Conservation (phyloP, 92 coral and sea anemone genomes). For the Palythoa heliodiscus region DNA sequence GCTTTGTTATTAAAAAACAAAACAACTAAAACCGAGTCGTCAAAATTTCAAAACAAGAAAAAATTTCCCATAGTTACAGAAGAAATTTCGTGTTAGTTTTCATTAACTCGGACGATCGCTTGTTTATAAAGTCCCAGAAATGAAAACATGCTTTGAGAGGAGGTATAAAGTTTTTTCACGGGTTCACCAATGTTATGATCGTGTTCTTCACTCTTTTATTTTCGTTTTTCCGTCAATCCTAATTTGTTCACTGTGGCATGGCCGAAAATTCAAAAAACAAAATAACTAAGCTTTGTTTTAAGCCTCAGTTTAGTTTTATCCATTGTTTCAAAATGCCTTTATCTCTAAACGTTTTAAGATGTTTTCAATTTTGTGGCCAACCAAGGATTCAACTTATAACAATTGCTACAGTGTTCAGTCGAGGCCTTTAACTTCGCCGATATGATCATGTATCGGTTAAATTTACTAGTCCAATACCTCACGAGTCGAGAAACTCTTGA, state of each 20-base stretch:
- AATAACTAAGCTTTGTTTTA: slow-evolving; percentile 5
- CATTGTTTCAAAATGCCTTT: not conserved
- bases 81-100: slow-evolving; percentile 17
- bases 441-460: slow-evolving; percentile 1
- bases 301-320: not conserved
- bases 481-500: not conserved
- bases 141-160: not conserved
- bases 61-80: slow-evolving; percentile 36
- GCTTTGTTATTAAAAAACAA: slow-evolving; percentile 15
- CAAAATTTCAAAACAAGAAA: slow-evolving; percentile 18
- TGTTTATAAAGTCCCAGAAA: slow-evolving; percentile 31
- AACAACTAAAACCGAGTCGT: slow-evolving; percentile 18
- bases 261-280: not conserved
- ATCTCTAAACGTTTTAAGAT: not conserved
- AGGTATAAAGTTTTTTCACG: not conserved
- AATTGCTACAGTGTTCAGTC: not conserved
- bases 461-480: slow-evolving; percentile 3
- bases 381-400: not conserved
- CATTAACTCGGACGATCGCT: slow-evolving; percentile 11
- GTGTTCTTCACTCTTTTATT: not conserved
- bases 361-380: not conserved
- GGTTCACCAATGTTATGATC: not conserved
- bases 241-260: not conserved
- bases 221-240: not conserved
- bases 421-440: too few species aligned